A percentile compares a stretch with the other conserved stretches of the same genome.
These are phyloP conservation scores for Ostrea denselamellosa DNA, from an alignment of 1,140 invertebrate genomes.

Conservation along the genomic window DNA sequence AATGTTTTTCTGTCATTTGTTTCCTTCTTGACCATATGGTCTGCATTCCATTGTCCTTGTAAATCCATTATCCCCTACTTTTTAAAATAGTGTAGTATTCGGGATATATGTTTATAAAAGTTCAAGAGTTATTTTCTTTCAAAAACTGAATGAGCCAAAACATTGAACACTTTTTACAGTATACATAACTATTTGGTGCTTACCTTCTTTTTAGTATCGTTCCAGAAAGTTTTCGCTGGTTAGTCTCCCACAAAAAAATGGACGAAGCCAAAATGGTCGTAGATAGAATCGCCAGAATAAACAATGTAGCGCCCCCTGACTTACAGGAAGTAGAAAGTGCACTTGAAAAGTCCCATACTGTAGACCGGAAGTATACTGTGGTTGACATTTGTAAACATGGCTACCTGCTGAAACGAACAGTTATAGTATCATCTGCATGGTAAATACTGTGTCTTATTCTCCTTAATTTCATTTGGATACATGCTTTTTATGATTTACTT, in stretches of 20 bases:
- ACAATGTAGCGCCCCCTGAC: constrained; percentile 51
- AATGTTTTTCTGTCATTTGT: too few relatives aligned
- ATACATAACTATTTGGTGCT: too few relatives aligned
- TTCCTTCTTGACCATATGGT: too few relatives aligned
- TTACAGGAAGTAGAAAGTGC: neutral
- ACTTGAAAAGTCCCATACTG: neutral
- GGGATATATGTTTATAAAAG: too few relatives aligned
- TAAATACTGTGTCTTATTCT: neutral
- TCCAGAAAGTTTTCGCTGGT: constrained; percentile 72
- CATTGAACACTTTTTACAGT: too few relatives aligned
- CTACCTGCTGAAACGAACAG: neutral
- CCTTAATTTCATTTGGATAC: too few relatives aligned
- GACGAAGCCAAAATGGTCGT: constrained; percentile 66
- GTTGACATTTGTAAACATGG: constrained; percentile 19
- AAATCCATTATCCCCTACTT: too few relatives aligned
- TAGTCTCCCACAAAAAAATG: constrained; percentile 60
- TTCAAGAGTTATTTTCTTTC: too few relatives aligned
- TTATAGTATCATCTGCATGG: neutral
- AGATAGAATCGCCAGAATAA: constrained; percentile 60
- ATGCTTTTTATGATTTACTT: too few relatives aligned
- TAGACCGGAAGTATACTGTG: constrained; percentile 11
- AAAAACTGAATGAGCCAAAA: too few relatives aligned
- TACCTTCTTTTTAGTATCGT: constrained; percentile 56
- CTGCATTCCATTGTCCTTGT: too few relatives aligned
- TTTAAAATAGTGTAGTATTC: too few relatives aligned